Percentiles rank a stretch among this genome's conserved stretches.
These are phyloP conservation scores for Tribolium madens DNA, from an alignment of 1,140 invertebrate species.

Conservation along the genomic window DNA sequence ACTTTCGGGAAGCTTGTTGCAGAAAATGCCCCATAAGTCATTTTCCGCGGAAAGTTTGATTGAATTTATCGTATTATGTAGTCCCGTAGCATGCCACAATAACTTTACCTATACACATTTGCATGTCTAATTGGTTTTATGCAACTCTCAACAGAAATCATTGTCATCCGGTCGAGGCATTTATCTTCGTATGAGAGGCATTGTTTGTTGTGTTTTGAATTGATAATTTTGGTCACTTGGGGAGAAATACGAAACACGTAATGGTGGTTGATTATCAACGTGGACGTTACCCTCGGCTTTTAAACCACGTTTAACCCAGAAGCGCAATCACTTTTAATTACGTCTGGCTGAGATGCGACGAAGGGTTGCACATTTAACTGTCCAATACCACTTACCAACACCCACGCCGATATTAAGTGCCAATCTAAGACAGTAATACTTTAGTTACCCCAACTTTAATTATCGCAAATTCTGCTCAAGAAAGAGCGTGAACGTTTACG, in stretches of 20 bases:
- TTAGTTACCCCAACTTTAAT: not conserved
- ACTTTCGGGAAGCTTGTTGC: not conserved
- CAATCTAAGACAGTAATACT: conserved; percentile 10
- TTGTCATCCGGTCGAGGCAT: not conserved
- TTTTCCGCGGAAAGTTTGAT: conserved; percentile 22
- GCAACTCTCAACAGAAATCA: not conserved
- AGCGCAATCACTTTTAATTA: conserved; percentile 37
- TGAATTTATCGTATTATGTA: conserved; percentile 24
- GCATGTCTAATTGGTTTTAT: conserved; percentile 24
- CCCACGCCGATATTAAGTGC: conserved; percentile 7
- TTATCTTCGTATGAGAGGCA: not conserved
- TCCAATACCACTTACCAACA: conserved; percentile 17
- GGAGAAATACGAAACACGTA: not conserved
- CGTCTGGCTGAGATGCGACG: conserved; percentile 14
- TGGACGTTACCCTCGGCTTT: conserved; percentile 3
- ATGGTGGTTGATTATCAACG: conserved; percentile 8
- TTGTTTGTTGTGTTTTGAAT: conserved; percentile 11
- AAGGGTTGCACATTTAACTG: conserved; percentile 25
- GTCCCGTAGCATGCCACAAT: conserved; percentile 6
- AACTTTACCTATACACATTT: conserved; percentile 16
- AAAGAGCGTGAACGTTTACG: too few species aligned
- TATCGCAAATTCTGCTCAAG: not conserved
- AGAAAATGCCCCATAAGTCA: conserved; percentile 18
- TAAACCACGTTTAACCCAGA: conserved; percentile 27
- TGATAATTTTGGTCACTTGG: conserved; percentile 19